Conservation (phyloP, 2,888 invertebrate genomes). For the Caenorhabditis imperialis region DNA sequence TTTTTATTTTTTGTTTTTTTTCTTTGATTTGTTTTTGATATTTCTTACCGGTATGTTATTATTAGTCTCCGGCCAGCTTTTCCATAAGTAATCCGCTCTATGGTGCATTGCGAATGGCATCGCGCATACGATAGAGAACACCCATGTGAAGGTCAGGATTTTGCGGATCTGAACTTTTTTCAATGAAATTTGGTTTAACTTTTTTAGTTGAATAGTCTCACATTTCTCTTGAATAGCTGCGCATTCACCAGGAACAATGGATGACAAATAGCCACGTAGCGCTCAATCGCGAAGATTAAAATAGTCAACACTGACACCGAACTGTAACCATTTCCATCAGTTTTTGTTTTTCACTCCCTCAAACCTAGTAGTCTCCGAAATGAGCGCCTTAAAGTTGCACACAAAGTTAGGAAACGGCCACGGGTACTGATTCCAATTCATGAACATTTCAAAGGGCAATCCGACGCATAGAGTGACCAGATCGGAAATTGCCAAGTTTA, state of each 20-base stretch:
- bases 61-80: constrained; percentile 63
- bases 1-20: not conserved
- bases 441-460: constrained; percentile 66
- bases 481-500: constrained; percentile 68
- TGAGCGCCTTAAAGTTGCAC: constrained; percentile 67
- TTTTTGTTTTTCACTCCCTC: not conserved
- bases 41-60: constrained; percentile 54
- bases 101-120: constrained; percentile 66
- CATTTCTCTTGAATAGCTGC: constrained; percentile 55
- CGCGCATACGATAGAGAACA: constrained; percentile 65
- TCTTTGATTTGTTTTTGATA: not conserved
- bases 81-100: constrained; percentile 65
- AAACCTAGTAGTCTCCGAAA: constrained; percentile 68
- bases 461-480: constrained; percentile 67
- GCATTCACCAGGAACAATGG: constrained; percentile 61
- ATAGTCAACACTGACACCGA: constrained; percentile 69
- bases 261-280: constrained; percentile 70
- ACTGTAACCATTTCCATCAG: too few species aligned
- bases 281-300: constrained; percentile 66
- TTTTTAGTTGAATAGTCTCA: constrained; percentile 18
- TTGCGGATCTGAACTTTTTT: constrained; percentile 25
- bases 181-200: not conserved
- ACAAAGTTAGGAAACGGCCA: constrained; percentile 70
- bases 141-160: constrained; percentile 56
- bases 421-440: constrained; percentile 70